These are phyloP conservation scores for Anabacerthia variegaticeps DNA, from an alignment of 2,797 vertebrate species.

Conservation along the genomic window DNA sequence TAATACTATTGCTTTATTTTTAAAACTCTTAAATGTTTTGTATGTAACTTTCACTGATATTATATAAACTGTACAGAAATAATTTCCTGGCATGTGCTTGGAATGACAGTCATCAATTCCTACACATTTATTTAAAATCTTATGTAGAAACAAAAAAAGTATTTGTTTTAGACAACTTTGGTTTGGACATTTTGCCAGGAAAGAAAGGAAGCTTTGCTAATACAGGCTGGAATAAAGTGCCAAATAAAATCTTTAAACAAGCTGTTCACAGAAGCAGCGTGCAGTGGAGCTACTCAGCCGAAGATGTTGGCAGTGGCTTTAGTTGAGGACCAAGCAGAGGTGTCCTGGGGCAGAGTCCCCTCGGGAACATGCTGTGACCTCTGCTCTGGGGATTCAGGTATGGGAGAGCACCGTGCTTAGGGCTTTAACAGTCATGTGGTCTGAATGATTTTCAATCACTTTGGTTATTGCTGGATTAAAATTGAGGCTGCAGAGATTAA, in stretches of 20 bases:
- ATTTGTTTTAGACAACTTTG: neutral
- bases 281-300: neutral
- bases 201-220: neutral
- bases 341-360: neutral
- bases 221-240: neutral
- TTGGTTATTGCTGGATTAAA: conserved; percentile 78
- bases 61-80: conserved; percentile 48
- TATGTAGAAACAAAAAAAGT: neutral
- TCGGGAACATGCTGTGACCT: conserved; percentile 14
- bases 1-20: neutral
- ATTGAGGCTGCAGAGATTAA: conserved; percentile 77
- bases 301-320: neutral
- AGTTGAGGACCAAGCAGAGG: neutral
- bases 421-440: conserved; percentile 57
- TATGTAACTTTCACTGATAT: neutral
- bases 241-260: neutral
- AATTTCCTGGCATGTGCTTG: conserved; percentile 30
- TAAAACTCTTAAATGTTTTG: neutral
- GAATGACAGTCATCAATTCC: conserved; percentile 31
- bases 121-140: conserved; percentile 5
- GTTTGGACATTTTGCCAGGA: neutral
- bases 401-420: conserved; percentile 17
- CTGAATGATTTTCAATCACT: conserved; percentile 61
- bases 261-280: neutral
- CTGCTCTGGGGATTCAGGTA: conserved; percentile 42